Evolutionary conservation across 2,113 vertebrate genomes (phyloP).

Genomic region (Anolis sagrei): DNA sequence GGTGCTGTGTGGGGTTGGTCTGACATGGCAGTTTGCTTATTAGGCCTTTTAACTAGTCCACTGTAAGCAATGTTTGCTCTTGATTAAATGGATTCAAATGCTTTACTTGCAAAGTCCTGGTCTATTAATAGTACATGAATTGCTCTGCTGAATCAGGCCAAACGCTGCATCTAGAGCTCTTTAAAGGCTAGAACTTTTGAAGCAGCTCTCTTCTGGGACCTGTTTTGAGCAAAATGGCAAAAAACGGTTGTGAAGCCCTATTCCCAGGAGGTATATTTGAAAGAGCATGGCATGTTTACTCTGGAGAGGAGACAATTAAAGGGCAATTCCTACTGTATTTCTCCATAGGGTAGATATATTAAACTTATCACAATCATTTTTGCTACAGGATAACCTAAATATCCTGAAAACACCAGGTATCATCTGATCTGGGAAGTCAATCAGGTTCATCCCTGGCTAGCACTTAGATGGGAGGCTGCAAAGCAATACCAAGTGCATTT

Average conservation of each 20-base stretch:
- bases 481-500: too few relatives aligned
- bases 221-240: background rate
- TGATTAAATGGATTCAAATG: background rate
- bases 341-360: too few relatives aligned
- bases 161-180: background rate
- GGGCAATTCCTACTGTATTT: background rate
- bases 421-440: too few relatives aligned
- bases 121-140: background rate
- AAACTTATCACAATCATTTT: too few relatives aligned
- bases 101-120: background rate
- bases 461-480: too few relatives aligned
- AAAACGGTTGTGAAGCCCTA: background rate
- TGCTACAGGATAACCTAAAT: too few relatives aligned
- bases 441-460: too few relatives aligned
- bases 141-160: background rate
- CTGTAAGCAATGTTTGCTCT: background rate
- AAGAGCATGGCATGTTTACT: background rate
- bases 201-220: background rate
- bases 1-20: background rate
- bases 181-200: background rate
- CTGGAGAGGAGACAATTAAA: background rate
- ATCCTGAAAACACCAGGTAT: too few relatives aligned
- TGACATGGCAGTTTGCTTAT: background rate
- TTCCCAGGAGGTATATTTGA: background rate
- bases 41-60: background rate